These are phyloP conservation scores for Eublepharis macularius DNA, from an alignment of 2,113 vertebrate species.

Conservation along the genomic window DNA sequence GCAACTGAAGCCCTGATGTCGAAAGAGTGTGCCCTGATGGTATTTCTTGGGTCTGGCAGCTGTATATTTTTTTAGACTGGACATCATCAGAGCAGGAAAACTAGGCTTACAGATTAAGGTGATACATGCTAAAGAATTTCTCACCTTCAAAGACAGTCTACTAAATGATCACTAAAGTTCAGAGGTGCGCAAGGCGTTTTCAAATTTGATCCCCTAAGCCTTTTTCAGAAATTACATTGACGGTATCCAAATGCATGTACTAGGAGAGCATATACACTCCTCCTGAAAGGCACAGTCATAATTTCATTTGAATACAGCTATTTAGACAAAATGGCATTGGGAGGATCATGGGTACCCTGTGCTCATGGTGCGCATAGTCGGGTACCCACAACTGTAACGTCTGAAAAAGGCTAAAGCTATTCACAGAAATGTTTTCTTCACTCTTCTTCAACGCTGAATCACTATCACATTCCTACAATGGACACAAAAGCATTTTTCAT, in stretches of 20 bases:
- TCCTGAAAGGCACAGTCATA: too few species aligned
- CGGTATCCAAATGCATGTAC: too few species aligned
- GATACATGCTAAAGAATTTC: not conserved
- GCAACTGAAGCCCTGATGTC: not conserved
- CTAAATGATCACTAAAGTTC: too few species aligned
- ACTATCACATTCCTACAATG: not conserved
- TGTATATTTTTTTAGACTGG: not conserved
- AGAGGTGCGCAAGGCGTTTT: not conserved
- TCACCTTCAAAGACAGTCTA: not conserved
- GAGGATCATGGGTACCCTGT: too few species aligned
- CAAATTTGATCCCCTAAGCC: not conserved
- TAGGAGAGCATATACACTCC: too few species aligned
- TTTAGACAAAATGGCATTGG: too few species aligned
- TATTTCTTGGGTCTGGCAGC: not conserved
- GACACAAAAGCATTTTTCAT: fast-evolving
- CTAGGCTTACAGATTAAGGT: too few species aligned
- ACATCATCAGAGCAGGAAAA: not conserved
- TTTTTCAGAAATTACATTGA: too few species aligned
- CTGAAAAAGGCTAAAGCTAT: not conserved
- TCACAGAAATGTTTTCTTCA: not conserved
- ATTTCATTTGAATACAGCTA: too few species aligned
- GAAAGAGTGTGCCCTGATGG: not conserved
- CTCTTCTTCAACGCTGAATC: not conserved
- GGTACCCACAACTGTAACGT: too few species aligned
- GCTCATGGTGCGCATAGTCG: too few species aligned